Conservation (phyloP, 1,140 invertebrate genomes). For the Diachasmimorpha longicaudata region DNA sequence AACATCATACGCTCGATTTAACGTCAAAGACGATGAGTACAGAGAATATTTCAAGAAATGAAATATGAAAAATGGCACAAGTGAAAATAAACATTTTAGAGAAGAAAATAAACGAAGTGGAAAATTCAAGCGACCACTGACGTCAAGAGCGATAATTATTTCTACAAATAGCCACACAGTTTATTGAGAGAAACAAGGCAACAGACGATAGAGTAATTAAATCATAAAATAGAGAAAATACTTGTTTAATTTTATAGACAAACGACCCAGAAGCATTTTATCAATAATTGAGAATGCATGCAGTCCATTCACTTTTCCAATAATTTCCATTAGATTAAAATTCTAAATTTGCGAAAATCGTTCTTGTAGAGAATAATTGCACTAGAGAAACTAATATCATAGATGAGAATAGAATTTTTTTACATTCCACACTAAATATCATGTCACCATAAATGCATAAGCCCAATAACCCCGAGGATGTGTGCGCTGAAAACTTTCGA, state of each 20-base stretch:
- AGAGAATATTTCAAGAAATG: background rate
- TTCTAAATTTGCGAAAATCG: no score
- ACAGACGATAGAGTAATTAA: no score
- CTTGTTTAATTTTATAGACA: no score
- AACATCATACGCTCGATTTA: background rate
- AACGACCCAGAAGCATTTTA: no score
- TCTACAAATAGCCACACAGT: constrained; percentile 42
- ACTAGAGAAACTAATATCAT: no score
- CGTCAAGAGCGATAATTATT: constrained; percentile 54
- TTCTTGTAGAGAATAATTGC: no score
- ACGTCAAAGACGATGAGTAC: background rate
- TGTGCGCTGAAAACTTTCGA: background rate
- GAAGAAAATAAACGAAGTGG: background rate
- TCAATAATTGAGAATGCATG: no score
- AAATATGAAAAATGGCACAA: constrained; percentile 1
- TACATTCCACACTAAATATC: background rate
- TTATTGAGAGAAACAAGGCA: background rate
- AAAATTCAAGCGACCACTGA: constrained; percentile 38
- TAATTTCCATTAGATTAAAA: no score
- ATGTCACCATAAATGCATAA: background rate
- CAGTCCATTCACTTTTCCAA: no score
- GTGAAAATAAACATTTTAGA: background rate
- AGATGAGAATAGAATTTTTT: background rate
- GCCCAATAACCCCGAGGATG: background rate
- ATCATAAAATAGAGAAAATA: no score